These are phyloP conservation scores for Spisula solida DNA, from an alignment of 2,888 invertebrate genomes.

Conservation along the genomic window DNA sequence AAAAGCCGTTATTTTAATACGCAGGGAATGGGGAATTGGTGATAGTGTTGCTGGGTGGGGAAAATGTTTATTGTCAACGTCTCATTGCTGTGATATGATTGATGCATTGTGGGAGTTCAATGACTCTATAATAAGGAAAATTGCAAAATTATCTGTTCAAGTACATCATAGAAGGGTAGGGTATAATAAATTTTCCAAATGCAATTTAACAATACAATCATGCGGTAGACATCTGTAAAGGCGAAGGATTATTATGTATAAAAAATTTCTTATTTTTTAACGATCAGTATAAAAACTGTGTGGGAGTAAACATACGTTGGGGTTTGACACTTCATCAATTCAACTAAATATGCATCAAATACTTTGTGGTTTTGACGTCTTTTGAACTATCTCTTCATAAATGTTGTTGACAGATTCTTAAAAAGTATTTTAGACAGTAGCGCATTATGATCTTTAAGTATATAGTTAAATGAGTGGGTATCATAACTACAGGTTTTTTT, in stretches of 20 bases:
- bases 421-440: no score
- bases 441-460: no score
- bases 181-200: constrained; percentile 1
- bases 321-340: not conserved
- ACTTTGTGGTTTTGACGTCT: not conserved
- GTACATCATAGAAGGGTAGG: not conserved
- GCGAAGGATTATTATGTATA: not conserved
- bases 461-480: no score
- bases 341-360: not conserved
- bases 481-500: no score
- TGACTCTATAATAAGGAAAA: not conserved
- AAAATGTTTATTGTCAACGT: not conserved
- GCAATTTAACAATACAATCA: not conserved
- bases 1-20: not conserved
- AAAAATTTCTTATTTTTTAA: not conserved
- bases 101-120: not conserved
- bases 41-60: constrained; percentile 23
- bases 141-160: not conserved
- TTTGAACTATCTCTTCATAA: no score
- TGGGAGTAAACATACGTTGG: not conserved
- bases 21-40: not conserved
- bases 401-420: no score
- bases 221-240: not conserved
- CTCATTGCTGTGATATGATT: not conserved
- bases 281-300: not conserved